Conservation (phyloP, 2,113 vertebrate genomes). For the Porphyrio hochstetteri region DNA sequence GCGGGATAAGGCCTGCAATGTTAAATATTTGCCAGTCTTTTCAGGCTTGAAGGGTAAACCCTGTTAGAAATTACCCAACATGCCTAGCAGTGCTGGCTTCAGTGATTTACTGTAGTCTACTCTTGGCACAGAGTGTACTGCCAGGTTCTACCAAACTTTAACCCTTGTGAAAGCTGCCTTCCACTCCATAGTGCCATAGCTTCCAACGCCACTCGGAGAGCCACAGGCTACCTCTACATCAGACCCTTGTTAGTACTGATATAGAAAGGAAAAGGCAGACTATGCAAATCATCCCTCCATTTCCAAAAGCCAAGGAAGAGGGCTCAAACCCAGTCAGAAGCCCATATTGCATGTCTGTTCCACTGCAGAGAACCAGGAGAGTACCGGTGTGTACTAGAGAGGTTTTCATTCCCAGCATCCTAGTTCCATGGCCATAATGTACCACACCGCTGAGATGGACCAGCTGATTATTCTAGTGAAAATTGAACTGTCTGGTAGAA, state of each 20-base stretch:
- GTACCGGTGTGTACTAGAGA: not conserved
- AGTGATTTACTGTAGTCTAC: not conserved
- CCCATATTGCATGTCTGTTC: not conserved
- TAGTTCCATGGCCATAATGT: not conserved
- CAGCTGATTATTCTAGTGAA: not conserved
- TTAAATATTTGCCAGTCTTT: not conserved
- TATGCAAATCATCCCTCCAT: not conserved
- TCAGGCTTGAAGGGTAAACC: not conserved
- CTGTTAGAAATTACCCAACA: not conserved
- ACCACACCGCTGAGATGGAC: not conserved
- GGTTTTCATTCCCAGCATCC: not conserved
- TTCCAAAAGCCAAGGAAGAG: not conserved
- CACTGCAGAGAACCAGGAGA: not conserved
- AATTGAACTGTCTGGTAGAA: not conserved
- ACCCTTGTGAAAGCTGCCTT: not conserved
- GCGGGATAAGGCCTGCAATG: not conserved
- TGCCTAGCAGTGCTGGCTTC: not conserved
- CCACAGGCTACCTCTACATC: not conserved
- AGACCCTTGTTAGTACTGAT: not conserved
- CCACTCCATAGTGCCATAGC: not conserved
- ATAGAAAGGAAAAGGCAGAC: not conserved
- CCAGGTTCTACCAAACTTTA: not conserved
- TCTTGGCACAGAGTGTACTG: not conserved
- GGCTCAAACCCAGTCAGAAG: not conserved
- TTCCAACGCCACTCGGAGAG: rapidly evolving